A percentile compares a stretch with the other conserved stretches of the same genome.
Conservation (phyloP, 2,888 invertebrate species). For the Amphipoea lucens region DNA sequence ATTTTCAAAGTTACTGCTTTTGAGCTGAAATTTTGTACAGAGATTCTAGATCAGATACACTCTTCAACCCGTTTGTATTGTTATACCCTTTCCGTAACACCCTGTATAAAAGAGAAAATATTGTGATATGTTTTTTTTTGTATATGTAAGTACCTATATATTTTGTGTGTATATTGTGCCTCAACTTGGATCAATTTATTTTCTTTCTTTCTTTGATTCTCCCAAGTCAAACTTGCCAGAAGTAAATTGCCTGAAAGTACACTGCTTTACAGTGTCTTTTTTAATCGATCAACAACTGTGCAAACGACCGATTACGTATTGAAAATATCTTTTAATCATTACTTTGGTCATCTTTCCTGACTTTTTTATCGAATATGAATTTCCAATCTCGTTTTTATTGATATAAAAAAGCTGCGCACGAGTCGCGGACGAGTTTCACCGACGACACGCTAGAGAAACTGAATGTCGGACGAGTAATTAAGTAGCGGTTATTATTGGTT, state of each 20-base stretch:
- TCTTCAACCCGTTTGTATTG: too few species aligned
- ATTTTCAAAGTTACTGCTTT: too few species aligned
- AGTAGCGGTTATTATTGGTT: conserved; percentile 1
- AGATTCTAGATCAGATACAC: too few species aligned
- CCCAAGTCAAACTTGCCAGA: background rate
- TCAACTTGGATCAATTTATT: background rate
- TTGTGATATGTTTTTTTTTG: background rate
- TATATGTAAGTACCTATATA: too few species aligned
- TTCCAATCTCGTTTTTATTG: conserved; percentile 54
- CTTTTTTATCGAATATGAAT: conserved; percentile 33
- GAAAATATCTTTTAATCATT: background rate
- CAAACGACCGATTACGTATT: conserved; percentile 9
- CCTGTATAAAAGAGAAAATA: background rate
- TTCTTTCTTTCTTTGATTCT: background rate
- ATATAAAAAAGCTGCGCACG: conserved; percentile 41
- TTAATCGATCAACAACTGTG: background rate
- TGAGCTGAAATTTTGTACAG: too few species aligned
- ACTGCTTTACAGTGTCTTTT: background rate
- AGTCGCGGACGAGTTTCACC: conserved; percentile 41
- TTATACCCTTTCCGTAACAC: too few species aligned
- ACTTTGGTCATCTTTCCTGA: conserved; percentile 27
- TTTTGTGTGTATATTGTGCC: background rate
- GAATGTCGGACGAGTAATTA: conserved; percentile 30
- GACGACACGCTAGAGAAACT: conserved; percentile 60
- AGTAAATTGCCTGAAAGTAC: background rate